phyloP scores from a whole-genome alignment of 2,113 vertebrate genomes.

The Himantopus leucocephalus region DNA sequence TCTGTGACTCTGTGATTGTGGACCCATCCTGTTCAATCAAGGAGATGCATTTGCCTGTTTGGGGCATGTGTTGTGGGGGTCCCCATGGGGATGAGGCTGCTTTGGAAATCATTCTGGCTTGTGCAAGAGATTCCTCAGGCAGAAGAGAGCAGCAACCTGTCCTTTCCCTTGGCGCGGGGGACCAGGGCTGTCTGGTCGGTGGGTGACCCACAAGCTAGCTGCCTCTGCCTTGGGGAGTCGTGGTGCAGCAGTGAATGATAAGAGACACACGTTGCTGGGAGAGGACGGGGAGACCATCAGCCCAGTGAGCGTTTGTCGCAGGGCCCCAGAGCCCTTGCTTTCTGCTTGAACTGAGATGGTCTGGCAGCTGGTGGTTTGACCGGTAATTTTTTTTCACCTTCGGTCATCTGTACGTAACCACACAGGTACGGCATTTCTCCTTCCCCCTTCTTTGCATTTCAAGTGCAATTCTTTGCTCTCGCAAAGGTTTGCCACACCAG shows the following conservation, averaged over 20 bases:
- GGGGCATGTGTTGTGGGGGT: neutral
- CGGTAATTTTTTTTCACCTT: neutral
- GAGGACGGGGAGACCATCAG: neutral
- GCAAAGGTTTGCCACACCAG: neutral
- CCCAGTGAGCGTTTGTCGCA: neutral
- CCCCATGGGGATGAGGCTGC: neutral
- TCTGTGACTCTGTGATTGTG: too few species aligned
- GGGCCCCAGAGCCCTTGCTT: neutral
- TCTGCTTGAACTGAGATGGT: neutral
- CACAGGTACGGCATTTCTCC: neutral
- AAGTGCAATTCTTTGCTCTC: neutral
- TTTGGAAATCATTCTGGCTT: neutral
- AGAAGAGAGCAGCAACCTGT: neutral
- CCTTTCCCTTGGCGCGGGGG: neutral
- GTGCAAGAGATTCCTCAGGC: neutral
- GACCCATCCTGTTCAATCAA: neutral
- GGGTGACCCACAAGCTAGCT: neutral
- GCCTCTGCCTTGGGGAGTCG: neutral
- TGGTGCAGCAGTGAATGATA: too few species aligned
- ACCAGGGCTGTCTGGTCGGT: too few species aligned
- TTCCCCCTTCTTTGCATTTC: neutral
- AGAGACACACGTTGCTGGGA: neutral
- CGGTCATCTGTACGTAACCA: neutral
- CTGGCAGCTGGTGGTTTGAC: neutral
- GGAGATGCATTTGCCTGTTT: neutral